These are phyloP conservation scores for Triplophysa dalaica DNA, from an alignment of 2,113 vertebrate genomes.

Conservation along the genomic window DNA sequence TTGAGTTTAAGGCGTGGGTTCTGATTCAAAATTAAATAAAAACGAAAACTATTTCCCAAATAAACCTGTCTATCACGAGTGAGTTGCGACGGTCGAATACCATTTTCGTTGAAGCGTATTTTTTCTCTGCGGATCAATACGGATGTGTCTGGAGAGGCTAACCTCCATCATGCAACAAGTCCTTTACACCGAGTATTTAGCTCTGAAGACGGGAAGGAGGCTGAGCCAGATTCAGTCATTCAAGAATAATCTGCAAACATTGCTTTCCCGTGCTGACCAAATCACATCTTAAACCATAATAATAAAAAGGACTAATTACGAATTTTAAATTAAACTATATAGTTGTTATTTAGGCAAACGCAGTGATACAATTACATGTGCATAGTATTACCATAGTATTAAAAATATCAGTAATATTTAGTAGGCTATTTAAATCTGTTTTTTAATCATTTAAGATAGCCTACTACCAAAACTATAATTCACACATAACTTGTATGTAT, in stretches of 20 bases:
- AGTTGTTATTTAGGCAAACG: too few relatives aligned
- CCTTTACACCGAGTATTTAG: background rate
- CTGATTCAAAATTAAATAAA: background rate
- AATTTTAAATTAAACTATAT: too few relatives aligned
- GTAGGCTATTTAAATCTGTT: too few relatives aligned
- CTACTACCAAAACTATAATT: background rate
- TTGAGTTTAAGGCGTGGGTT: background rate
- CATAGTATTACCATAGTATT: too few relatives aligned
- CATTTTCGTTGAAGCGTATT: background rate
- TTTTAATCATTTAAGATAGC: background rate
- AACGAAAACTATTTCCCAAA: background rate
- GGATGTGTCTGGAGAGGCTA: background rate
- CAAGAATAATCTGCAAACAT: background rate
- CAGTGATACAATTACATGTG: too few relatives aligned
- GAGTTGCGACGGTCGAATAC: background rate
- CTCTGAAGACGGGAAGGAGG: background rate
- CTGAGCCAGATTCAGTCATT: background rate
- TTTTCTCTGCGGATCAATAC: background rate
- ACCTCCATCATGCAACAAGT: constrained; percentile 16
- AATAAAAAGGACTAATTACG: too few relatives aligned
- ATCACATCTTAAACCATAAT: too few relatives aligned
- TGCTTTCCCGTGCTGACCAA: background rate
- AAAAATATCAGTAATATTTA: too few relatives aligned
- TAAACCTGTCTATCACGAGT: background rate
- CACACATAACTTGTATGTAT: background rate